Evolutionary conservation across 2,113 vertebrate genomes (phyloP).

Genomic region (Cariama cristata): DNA sequence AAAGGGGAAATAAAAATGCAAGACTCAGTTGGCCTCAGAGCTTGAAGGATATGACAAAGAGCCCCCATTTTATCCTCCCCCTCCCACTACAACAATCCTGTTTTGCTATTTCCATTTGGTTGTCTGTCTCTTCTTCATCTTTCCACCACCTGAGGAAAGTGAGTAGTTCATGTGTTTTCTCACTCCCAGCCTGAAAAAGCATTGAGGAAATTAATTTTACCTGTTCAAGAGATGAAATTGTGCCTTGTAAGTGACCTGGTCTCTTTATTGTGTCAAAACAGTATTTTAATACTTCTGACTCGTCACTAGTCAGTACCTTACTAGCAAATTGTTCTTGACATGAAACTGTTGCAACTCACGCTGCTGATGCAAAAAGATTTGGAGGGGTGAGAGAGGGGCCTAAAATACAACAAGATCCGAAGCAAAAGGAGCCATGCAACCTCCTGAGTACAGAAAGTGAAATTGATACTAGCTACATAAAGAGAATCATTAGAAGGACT

Average conservation of each 20-base stretch:
- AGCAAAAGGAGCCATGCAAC: background rate
- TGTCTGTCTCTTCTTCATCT: background rate
- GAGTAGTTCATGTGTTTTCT: background rate
- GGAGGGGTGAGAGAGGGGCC: background rate
- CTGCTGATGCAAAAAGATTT: background rate
- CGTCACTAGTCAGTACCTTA: background rate
- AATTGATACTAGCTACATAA: background rate
- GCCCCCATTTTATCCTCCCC: background rate
- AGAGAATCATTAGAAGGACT: background rate
- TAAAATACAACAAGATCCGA: background rate
- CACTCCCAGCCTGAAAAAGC: background rate
- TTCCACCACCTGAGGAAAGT: background rate
- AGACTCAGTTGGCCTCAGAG: background rate
- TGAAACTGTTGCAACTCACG: background rate
- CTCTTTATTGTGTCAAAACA: background rate
- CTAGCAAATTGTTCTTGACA: background rate
- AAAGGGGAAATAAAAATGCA: background rate
- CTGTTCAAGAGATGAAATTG: background rate
- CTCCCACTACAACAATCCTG: background rate
- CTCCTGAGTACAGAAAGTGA: background rate
- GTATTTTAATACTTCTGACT: background rate
- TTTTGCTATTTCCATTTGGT: background rate
- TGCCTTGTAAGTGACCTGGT: background rate
- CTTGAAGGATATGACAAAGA: background rate
- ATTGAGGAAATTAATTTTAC: background rate